Evolutionary conservation across 1,140 invertebrate species (phyloP), one percentile per base, ranked within the genome.

Genomic region (Bombus fervidus): DNA sequence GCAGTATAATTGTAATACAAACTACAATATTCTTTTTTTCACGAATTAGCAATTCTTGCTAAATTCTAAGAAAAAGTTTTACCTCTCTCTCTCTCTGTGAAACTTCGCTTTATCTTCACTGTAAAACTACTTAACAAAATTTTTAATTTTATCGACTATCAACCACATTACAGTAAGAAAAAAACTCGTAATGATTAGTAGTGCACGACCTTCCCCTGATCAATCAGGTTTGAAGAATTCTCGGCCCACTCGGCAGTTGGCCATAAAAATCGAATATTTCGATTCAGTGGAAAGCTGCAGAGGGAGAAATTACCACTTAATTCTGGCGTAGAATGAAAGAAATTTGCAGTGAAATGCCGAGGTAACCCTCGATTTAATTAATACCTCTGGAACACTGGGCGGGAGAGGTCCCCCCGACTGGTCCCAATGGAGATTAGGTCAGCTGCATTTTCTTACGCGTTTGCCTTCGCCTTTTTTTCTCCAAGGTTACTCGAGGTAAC

Each of bases 311-410:
- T 83, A n/a, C 34, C 59, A 43, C 41, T 76, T 83, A 68, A 83
- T 68, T 57, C 6, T 8, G 2, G n/a, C 64, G 34, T 28, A 10
- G 64, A 57, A 41, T 15, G 75, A 79, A 80, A 81, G 31, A 85
- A 81, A 85, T 69, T 82, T 69, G 15, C 37, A 9, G 34, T 3
- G 25, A 53, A 39, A 82, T 37, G 57, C 31, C 78, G 25, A 39
- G 59, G 57, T 66, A 25, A 15, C 34, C 22, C 41, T 47, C 47
- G 71, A 87, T 85, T 37, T 25, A 87, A 87, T 87, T 83, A 85
- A 47, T 71, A 69, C 37, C 47, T 25, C 8, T 22, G 3, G 76
- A 28, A 22, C 34, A 69, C 43, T 9, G n/a, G 12, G 13, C 22
- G 3, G 6, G 13, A 22, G 12, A 28, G 72, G 47, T 31, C 15